Percentiles rank a stretch among this genome's conserved stretches.
These are phyloP conservation scores for Cliona cf. orientalis DNA, from an alignment of 37 sponge, comb jelly and placozoan species.

Conservation along the genomic window DNA sequence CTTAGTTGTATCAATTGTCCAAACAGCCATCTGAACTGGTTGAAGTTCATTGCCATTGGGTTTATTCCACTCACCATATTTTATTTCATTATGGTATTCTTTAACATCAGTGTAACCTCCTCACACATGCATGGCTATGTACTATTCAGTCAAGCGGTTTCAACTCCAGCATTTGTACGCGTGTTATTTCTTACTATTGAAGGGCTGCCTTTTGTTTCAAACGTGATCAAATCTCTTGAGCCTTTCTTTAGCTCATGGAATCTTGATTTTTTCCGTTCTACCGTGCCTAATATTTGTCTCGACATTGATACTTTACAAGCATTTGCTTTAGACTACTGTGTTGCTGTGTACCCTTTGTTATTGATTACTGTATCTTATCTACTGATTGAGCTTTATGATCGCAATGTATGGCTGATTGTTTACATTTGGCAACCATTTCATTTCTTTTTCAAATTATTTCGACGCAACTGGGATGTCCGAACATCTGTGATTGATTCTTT, in stretches of 20 bases:
- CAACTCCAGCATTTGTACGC: not conserved
- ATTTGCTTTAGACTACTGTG: constrained; percentile 27
- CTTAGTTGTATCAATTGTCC: constrained; percentile 15
- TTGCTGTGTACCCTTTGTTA: constrained; percentile 39
- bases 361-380: constrained; percentile 11
- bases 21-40: not conserved
- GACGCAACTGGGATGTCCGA: constrained; percentile 39
- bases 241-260: constrained; percentile 28
- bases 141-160: not conserved
- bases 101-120: constrained; percentile 8
- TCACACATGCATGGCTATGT: constrained; percentile 8
- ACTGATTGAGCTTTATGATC: constrained; percentile 2
- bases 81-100: constrained; percentile 19
- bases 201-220: not conserved
- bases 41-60: constrained; percentile 3
- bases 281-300: constrained; percentile 21
- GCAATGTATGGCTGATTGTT: not conserved
- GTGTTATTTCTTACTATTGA: not conserved
- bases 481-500: constrained; percentile 47
- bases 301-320: not conserved
- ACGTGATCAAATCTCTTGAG: not conserved
- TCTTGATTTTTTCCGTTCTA: constrained; percentile 27
- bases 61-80: constrained; percentile 34
- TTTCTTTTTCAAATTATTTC: constrained; percentile 15
- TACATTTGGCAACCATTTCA: constrained; percentile 21